phyloP scores from a whole-genome alignment of 2,797 vertebrate species.

The Argentina silus region DNA sequence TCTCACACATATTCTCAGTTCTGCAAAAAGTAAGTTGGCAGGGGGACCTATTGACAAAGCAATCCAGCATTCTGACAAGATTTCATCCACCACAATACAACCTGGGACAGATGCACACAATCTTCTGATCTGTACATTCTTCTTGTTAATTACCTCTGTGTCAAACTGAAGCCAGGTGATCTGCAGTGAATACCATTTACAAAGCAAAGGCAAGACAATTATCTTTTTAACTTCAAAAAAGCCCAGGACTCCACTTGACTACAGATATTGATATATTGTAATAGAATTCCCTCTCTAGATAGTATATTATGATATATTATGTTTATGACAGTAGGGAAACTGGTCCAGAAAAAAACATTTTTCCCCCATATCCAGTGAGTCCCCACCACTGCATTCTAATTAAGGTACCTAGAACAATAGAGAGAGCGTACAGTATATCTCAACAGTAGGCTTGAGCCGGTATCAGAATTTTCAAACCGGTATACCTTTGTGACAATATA shows the following conservation, averaged over 20 bases:
- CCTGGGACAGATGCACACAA: constrained; percentile 43
- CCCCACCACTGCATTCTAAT: neutral
- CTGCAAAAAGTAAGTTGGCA: constrained; percentile 52
- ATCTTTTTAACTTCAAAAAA: constrained; percentile 45
- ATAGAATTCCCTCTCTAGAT: constrained; percentile 25
- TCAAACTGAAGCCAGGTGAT: constrained; percentile 48
- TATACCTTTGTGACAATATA: neutral
- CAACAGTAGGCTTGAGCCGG: no score
- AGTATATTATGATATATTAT: constrained; percentile 18
- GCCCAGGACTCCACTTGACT: constrained; percentile 22
- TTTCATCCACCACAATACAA: constrained; percentile 52
- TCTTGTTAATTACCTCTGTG: constrained; percentile 52
- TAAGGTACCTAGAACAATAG: no score
- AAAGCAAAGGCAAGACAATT: constrained; percentile 34
- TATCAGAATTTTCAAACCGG: no score
- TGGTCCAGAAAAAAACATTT: constrained; percentile 8
- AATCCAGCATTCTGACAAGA: constrained; percentile 43
- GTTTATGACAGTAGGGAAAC: constrained; percentile 12
- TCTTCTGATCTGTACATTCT: constrained; percentile 55
- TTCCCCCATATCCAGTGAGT: constrained; percentile 6
- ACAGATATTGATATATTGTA: constrained; percentile 16
- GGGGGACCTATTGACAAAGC: constrained; percentile 45
- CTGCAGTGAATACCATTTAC: constrained; percentile 39
- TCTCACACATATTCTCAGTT: constrained; percentile 50
- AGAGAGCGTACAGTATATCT: neutral